A percentile compares a stretch with the other conserved stretches of the same genome.
These are phyloP conservation scores for Dromiciops gliroides DNA, from an alignment of 2,113 vertebrate species.

Conservation along the genomic window DNA sequence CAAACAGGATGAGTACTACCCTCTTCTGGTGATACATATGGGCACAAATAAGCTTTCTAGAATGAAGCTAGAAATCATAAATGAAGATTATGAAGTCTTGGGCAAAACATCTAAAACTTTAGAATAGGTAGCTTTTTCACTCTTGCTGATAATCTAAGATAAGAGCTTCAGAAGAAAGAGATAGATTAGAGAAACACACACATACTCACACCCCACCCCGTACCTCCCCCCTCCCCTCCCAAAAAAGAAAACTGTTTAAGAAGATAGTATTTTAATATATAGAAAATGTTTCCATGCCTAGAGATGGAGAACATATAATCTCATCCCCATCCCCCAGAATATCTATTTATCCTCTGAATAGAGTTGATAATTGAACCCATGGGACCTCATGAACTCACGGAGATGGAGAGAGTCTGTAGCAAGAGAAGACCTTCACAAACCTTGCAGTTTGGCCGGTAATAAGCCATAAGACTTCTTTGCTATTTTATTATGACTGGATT, in stretches of 20 bases:
- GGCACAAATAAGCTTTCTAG: background rate
- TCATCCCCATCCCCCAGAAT: background rate
- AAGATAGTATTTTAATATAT: background rate
- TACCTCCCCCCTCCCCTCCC: too few relatives aligned
- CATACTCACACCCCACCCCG: background rate
- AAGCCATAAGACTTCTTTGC: background rate
- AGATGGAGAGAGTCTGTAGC: background rate
- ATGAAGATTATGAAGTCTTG: background rate
- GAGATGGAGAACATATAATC: background rate
- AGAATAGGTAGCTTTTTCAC: background rate
- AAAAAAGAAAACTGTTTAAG: too few relatives aligned
- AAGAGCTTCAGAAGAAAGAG: background rate
- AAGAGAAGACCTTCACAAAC: background rate
- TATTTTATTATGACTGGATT: background rate
- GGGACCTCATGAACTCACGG: background rate
- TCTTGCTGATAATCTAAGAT: background rate
- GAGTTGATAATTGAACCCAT: background rate
- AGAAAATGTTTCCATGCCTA: background rate
- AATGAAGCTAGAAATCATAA: background rate
- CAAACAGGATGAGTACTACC: background rate
- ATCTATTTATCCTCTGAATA: background rate
- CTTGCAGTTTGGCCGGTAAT: background rate
- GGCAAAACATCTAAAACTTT: background rate
- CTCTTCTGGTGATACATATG: background rate
- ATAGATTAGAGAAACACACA: background rate